Evolutionary conservation across 2,113 vertebrate genomes (phyloP).

Genomic region (Datnioides undecimradiatus): DNA sequence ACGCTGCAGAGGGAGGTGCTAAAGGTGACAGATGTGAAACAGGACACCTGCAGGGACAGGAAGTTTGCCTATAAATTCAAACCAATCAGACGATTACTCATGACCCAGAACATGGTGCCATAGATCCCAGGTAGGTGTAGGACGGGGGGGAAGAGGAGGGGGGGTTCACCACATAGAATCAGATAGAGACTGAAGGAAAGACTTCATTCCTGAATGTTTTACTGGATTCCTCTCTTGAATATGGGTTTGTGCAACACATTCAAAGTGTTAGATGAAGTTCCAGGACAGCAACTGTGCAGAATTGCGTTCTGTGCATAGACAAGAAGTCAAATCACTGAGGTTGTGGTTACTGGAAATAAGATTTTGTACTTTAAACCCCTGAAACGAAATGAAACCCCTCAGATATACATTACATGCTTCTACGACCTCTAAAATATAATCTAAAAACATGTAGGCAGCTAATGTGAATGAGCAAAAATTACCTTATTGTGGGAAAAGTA

Average conservation of each 20-base stretch:
- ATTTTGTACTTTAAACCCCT: too few relatives aligned
- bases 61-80: constrained; percentile 37
- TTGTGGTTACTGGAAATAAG: not conserved
- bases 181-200: not conserved
- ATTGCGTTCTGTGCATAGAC: not conserved
- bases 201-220: not conserved
- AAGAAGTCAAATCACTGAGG: not conserved
- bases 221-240: not conserved
- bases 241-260: not conserved
- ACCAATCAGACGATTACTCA: constrained; percentile 10
- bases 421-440: too few relatives aligned
- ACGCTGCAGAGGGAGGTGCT: not conserved
- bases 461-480: too few relatives aligned
- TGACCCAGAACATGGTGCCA: constrained; percentile 9
- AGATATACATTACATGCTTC: too few relatives aligned
- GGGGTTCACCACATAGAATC: not conserved
- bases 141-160: not conserved
- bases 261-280: not conserved
- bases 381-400: too few relatives aligned
- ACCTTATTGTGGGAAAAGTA: too few relatives aligned
- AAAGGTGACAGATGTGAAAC: not conserved
- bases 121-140: not conserved
- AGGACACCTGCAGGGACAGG: constrained; percentile 20
- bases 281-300: not conserved
- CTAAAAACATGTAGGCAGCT: too few relatives aligned